These are phyloP conservation scores for Palythoa heliodiscus DNA, from an alignment of 92 coral and sea anemone species.

Conservation along the genomic window DNA sequence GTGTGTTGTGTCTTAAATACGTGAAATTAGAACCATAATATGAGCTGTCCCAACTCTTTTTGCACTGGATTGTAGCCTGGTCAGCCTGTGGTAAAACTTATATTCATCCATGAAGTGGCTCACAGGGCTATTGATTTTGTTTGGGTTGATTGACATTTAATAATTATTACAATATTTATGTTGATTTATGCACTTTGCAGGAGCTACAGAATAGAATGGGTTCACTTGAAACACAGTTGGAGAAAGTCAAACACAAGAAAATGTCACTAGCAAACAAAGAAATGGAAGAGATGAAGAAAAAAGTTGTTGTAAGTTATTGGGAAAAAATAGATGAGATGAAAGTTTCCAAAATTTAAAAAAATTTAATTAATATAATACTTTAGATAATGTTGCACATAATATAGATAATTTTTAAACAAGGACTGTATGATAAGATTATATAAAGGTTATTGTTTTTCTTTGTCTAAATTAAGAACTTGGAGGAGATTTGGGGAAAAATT, in stretches of 20 bases:
- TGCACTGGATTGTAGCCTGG: too few species aligned
- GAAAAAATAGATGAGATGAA: neutral
- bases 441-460: neutral
- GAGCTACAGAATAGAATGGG: constrained; percentile 63
- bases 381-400: too few species aligned
- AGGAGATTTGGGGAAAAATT: neutral
- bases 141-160: too few species aligned
- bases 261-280: constrained; percentile 63
- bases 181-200: constrained; percentile 33
- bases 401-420: too few species aligned
- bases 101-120: too few species aligned
- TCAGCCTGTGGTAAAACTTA: too few species aligned
- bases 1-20: too few species aligned
- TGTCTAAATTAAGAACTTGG: constrained; percentile 12
- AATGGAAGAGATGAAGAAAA: constrained; percentile 51
- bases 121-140: too few species aligned
- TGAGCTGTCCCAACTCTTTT: too few species aligned
- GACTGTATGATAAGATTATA: too few species aligned
- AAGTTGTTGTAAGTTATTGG: constrained; percentile 56
- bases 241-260: constrained; percentile 66
- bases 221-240: constrained; percentile 65
- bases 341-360: neutral
- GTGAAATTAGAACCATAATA: too few species aligned
- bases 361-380: too few species aligned
- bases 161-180: neutral